A percentile compares a stretch with the other conserved stretches of the same genome.
These are phyloP conservation scores for Leuciscus waleckii DNA, from an alignment of 2,797 vertebrate genomes.

Conservation along the genomic window DNA sequence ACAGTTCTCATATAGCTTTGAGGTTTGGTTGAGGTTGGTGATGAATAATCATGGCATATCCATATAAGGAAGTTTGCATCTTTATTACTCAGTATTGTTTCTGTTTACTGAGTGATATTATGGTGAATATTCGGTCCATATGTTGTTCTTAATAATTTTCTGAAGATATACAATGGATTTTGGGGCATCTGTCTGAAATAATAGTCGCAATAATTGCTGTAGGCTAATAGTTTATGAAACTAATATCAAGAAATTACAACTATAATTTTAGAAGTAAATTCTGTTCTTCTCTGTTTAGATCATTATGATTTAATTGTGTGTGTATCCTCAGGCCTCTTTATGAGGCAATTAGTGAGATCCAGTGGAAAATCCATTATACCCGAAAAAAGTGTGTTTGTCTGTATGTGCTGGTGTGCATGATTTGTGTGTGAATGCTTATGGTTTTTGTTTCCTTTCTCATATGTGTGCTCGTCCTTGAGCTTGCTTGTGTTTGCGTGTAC, in stretches of 20 bases:
- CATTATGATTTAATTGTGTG: conserved; percentile 22
- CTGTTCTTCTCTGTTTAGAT: conserved; percentile 1
- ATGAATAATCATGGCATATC: neutral
- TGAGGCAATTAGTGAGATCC: conserved; percentile 56
- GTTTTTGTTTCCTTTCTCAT: conserved; percentile 22
- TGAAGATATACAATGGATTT: neutral
- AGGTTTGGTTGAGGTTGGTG: neutral
- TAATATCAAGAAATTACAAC: neutral
- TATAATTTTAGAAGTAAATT: neutral
- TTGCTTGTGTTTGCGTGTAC: conserved; percentile 46
- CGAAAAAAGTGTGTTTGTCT: conserved; percentile 22
- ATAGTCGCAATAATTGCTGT: neutral
- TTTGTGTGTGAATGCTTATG: conserved; percentile 42
- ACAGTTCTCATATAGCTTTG: neutral
- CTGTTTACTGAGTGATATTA: neutral
- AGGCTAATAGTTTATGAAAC: neutral
- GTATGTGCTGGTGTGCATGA: conserved; percentile 13
- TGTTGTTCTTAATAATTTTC: neutral
- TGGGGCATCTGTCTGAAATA: neutral
- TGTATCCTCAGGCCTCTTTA: conserved; percentile 49
- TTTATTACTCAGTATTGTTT: neutral
- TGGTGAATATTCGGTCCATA: neutral
- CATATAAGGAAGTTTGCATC: neutral
- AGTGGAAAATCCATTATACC: conserved; percentile 59
- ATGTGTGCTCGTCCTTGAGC: conserved; percentile 16